Evolutionary conservation across 37 sponge, comb jelly and placozoan genomes (phyloP).

Genomic region (Geodia barretti): DNA sequence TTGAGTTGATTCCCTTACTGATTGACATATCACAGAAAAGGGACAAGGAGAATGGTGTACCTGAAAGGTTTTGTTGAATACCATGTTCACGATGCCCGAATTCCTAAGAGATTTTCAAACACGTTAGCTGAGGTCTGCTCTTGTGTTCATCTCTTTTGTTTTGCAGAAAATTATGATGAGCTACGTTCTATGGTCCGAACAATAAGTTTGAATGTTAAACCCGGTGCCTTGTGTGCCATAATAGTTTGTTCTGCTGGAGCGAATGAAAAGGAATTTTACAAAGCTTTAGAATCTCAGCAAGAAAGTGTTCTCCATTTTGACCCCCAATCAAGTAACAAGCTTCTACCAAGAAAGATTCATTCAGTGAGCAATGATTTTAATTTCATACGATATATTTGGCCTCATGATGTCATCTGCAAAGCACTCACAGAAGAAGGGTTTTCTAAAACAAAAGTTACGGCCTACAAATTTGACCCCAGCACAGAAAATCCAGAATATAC

Average conservation of each 20-base stretch:
- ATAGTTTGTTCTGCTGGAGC: neutral
- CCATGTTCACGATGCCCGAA: neutral
- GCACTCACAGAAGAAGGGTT: neutral
- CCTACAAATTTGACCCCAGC: neutral
- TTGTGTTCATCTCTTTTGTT: neutral
- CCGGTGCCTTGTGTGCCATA: neutral
- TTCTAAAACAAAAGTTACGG: neutral
- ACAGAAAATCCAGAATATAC: neutral
- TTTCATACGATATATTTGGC: neutral
- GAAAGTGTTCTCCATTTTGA: neutral
- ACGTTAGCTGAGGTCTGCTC: neutral
- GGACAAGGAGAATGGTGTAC: neutral
- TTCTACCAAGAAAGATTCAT: neutral
- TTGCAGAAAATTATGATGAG: slow-evolving; percentile 4
- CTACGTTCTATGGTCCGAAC: neutral
- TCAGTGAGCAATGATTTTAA: neutral
- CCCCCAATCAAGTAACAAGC: neutral
- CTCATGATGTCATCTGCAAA: neutral
- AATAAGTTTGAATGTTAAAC: neutral
- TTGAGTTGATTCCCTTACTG: neutral
- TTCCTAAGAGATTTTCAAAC: neutral
- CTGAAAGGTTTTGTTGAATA: neutral
- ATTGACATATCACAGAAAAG: neutral
- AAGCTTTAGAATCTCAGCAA: neutral
- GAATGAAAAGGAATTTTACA: neutral